Base-by-base conservation (phyloP, 2,113 vertebrate species). In the Sclerurus mexicanus region DNA sequence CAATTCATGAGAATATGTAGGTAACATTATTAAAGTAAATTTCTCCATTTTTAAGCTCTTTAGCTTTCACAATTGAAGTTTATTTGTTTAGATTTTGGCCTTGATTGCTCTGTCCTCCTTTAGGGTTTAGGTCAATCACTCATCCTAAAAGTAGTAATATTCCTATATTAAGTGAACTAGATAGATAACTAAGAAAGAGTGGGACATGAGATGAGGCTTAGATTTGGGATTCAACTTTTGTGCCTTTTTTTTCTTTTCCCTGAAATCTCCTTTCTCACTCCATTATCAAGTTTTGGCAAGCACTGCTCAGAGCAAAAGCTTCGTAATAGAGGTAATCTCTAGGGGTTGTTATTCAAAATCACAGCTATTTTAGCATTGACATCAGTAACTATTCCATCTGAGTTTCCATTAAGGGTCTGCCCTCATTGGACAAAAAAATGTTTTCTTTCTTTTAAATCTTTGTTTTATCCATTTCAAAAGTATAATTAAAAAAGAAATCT, bases 221-320 rank as follows among this genome's bases (percentile, higher is more conserved):
- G 50, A 63, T 73, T 89, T 83, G 9, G 25, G 18, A 17, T 35
- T 77, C 1, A 9, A 3, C 6, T 42, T 68, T 27, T 77, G 14
- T 1, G 12, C 22, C 11, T 22, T 21, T 19, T 40, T 39, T 39
- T 44, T 0, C 0, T 39, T 46, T 73, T 46, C 8, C 15, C 13
- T 8, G 20, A n/a, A 55, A 7, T 6, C 3, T 68, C 3, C 4
- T 13, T 58, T 60, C 58, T 67, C 24, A 73, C 10, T 56, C 64
- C 20, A 10, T 83, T 27, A 23, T 76, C 25, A 76, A 30, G 8
- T 74, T 90, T 85, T 64, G 9, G 4, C 21, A 75, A 81, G 19
- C 12, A n/a, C 6, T 73, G 6, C 3, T 46, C 40, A 82, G 44
- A 84, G 19, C 33, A 75, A 87, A 13, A 59, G 1, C 14, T 83